Base-by-base conservation (phyloP, 1,140 invertebrate genomes). In the Periplaneta americana region DNA sequence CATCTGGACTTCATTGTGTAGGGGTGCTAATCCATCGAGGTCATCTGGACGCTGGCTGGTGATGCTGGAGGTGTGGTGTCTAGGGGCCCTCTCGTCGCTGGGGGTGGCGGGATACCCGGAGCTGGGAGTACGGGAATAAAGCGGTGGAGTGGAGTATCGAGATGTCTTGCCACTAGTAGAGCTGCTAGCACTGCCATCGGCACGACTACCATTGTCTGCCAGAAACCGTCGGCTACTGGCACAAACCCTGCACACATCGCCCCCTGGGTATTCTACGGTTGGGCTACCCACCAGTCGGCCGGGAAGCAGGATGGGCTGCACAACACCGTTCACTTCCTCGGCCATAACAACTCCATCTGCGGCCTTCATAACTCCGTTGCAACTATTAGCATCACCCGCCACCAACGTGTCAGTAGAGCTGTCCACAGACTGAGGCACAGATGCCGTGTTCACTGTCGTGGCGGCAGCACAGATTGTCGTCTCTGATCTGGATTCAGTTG, bases 21-120 rank as follows among this genome's bases (percentile, higher is more conserved):
- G 91, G 79, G 94, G 92, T 66, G 94, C 92, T 83, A 97, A 89
- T 76, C 96, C 96, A 89, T 97, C 96, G n/a, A 94, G 88, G 83
- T 93, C 92, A 79, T 90, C 89, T 36, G 76, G n/a, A 17, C 34
- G 34, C 28, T 78, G 15, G 28, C 34, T 37, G 22, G 34, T 28
- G 22, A 31, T 22, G 31, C 35, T 31, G 33, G 33, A 36, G 31
- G 17, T 10, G 33, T 36, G 33, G 75, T 36, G 35, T 33, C 32
- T 17, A 18, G 37, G 28, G 13, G 48, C 11, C 33, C 37, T 34
- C 11, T 75, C 57, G 34, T 86, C 83, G 34, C 85, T 85, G 17
- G 86, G 86, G 18, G 86, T 85, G 22, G 76, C 28, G 10, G 86
- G 86, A 74, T 86, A 86, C 33, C 85, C 85, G 22, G 86, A 86